Base-by-base conservation (phyloP, 2,797 vertebrate genomes). In the Falco berigora region DNA sequence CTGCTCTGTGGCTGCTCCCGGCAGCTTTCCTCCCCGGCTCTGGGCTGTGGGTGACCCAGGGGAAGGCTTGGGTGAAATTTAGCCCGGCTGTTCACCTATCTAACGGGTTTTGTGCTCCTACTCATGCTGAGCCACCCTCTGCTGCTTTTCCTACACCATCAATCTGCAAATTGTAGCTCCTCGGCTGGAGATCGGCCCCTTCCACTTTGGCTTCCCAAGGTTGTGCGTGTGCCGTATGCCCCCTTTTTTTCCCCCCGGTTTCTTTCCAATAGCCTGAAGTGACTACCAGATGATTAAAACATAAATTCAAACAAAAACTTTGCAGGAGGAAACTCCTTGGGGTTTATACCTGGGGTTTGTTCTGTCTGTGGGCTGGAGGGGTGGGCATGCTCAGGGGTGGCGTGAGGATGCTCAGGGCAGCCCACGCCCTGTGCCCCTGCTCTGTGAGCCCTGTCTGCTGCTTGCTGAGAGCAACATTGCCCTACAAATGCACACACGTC, bases 141-240 rank as follows among this genome's bases (percentile, higher is more conserved):
- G 46, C 83, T 69, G 63, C 52, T 81, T 17, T 12, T 28, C 49
- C 84, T 64, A 77, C 34, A 6, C 18, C 2, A 2, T 3, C 50
- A 32, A 13, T 4, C 52, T 50, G 56, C 38, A 49, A 27, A 17
- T 4, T 8, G 30, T 7, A 38, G 40, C 36, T 34, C 21, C 62
- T 24, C 9, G 75, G 34, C 71, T 1, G 3, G 44, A 64, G 30
- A 4, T 12, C 0, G 1, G 30, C 7, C 32, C n/a, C 53, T 9
- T 15, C n/a, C 1, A 0, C 63, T 46, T 32, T 7, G 55, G 10
- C n/a, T 73, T 42, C 59, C 64, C 3, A 1, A 12, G 18, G 22
- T 1, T 1, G 1, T 10, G 3, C 5, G 0, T 3, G 20, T 50
- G 34, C 8, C 7, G 0, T 0, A 0, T 24, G 9, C 3, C 13